phyloP scores from a whole-genome alignment of 2,113 vertebrate genomes.

The Mirounga angustirostris region DNA sequence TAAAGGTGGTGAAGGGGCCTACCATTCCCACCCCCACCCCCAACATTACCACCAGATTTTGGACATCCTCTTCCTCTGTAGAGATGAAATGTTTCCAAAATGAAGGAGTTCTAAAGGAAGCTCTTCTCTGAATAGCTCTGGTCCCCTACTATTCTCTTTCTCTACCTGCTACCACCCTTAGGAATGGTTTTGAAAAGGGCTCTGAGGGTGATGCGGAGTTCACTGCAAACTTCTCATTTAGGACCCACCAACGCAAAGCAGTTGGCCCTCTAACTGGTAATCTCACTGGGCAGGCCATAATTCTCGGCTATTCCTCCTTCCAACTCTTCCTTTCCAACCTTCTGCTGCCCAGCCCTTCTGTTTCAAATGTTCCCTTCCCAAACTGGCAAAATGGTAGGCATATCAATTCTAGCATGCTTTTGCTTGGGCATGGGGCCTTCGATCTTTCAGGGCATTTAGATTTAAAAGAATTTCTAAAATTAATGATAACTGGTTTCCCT shows the following conservation, averaged over 20 bases:
- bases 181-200: not conserved
- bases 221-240: not conserved
- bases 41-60: not conserved
- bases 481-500: not conserved
- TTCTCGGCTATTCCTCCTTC: not conserved
- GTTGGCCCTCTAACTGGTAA: not conserved
- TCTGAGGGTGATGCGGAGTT: not conserved
- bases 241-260: not conserved
- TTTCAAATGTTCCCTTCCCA: constrained; percentile 19
- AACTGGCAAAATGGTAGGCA: not conserved
- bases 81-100: not conserved
- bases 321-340: not conserved
- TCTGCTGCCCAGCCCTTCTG: not conserved
- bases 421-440: not conserved
- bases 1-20: not conserved
- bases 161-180: not conserved
- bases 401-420: not conserved
- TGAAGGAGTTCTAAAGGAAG: not conserved
- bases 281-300: not conserved
- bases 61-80: not conserved
- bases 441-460: not conserved
- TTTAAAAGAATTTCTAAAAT: constrained; percentile 22
- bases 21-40: no score
- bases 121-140: not conserved
- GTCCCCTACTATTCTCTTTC: not conserved